Percentiles rank a stretch among this genome's conserved stretches.
Evolutionary conservation across 1,140 invertebrate species (phyloP).

Genomic region (Panagrolaimus sp.): DNA sequence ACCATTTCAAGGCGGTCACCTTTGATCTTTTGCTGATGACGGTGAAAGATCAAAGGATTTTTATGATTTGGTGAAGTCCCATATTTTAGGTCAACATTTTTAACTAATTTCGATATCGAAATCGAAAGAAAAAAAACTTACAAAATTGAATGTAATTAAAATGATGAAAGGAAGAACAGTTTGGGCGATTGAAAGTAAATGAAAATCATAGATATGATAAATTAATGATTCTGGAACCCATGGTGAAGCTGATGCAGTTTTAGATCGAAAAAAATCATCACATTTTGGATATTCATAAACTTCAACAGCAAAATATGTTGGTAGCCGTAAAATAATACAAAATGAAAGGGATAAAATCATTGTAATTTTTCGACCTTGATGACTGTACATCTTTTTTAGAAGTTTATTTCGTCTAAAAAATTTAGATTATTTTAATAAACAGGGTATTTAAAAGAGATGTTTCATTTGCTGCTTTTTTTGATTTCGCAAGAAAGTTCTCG

Average conservation of each 20-base stretch:
- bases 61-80: too few species aligned
- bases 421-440: too few species aligned
- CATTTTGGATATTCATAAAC: constrained; percentile 40
- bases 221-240: constrained; percentile 33
- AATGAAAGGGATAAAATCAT: constrained; percentile 25
- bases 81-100: constrained; percentile 6
- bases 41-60: too few species aligned
- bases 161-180: constrained; percentile 53
- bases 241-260: constrained; percentile 30
- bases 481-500: too few species aligned
- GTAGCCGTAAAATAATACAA: constrained; percentile 31
- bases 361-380: constrained; percentile 12
- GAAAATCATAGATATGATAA: constrained; percentile 47
- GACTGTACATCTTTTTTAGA: not conserved
- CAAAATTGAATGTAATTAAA: constrained; percentile 49
- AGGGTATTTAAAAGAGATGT: too few species aligned
- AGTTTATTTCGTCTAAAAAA: not conserved
- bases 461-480: too few species aligned
- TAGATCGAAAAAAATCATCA: constrained; percentile 36
- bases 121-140: constrained; percentile 18
- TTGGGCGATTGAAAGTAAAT: constrained; percentile 51
- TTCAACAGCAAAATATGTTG: constrained; percentile 33
- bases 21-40: too few species aligned
- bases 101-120: constrained; percentile 4
- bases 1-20: too few species aligned